These are phyloP conservation scores for Battus philenor DNA, from an alignment of 1,140 invertebrate species.

Conservation along the genomic window DNA sequence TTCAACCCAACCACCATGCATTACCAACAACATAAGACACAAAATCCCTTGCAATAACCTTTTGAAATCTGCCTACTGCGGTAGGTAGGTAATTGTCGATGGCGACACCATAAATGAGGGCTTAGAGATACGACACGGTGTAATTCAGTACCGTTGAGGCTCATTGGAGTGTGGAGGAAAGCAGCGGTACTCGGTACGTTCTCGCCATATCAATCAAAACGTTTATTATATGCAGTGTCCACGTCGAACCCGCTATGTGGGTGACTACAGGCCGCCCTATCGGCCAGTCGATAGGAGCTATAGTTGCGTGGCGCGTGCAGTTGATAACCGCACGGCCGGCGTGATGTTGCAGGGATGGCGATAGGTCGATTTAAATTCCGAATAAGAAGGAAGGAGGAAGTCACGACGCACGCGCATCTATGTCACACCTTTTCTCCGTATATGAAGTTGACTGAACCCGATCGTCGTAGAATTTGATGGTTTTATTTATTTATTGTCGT, in stretches of 20 bases:
- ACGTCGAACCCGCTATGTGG: conserved; percentile 27
- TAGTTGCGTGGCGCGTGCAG: conserved; percentile 18
- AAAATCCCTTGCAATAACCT: conserved; percentile 23
- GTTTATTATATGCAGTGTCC: conserved; percentile 51
- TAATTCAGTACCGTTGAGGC: conserved; percentile 68
- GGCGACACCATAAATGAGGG: conserved; percentile 62
- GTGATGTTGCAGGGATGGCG: conserved; percentile 43
- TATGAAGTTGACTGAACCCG: conserved; percentile 67
- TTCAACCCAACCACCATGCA: background rate
- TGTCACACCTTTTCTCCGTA: conserved; percentile 69
- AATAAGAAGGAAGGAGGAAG: conserved; percentile 73
- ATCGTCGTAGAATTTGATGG: conserved; percentile 32
- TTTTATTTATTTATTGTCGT: conserved; percentile 24
- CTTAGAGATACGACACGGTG: conserved; percentile 57
- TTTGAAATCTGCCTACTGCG: conserved; percentile 28
- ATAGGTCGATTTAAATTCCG: conserved; percentile 73
- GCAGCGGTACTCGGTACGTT: conserved; percentile 59
- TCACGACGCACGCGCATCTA: conserved; percentile 57
- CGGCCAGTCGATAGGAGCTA: conserved; percentile 27
- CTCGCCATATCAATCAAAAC: conserved; percentile 67
- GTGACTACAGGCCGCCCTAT: conserved; percentile 27
- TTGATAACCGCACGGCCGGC: conserved; percentile 19
- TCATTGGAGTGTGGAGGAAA: conserved; percentile 64
- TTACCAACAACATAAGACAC: conserved; percentile 13
- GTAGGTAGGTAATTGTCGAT: conserved; percentile 51